Percentiles rank a stretch among this genome's conserved stretches.
Evolutionary conservation across 2,113 vertebrate genomes (phyloP).

Genomic region (Toxotes chatareus): DNA sequence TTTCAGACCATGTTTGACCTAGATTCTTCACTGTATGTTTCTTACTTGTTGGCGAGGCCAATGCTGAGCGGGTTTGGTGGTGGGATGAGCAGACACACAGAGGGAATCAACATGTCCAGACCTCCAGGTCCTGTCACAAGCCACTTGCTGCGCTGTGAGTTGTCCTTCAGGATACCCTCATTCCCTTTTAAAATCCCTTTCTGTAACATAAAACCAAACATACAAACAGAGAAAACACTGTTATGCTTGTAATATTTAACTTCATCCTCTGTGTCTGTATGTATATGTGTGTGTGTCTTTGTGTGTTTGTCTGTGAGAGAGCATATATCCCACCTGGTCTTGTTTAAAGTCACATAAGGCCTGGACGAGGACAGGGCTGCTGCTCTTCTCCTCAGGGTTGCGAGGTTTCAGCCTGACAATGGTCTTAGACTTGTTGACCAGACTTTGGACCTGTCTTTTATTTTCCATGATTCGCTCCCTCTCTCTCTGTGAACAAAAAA

Average conservation of each 20-base stretch:
- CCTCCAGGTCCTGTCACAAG: constrained; percentile 95
- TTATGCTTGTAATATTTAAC: not conserved
- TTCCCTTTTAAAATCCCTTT: constrained; percentile 93
- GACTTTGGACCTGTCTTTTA: constrained; percentile 93
- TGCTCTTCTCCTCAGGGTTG: constrained; percentile 91
- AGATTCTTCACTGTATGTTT: not conserved
- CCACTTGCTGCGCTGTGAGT: constrained; percentile 97
- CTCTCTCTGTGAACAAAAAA: constrained; percentile 86
- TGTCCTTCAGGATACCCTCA: constrained; percentile 95
- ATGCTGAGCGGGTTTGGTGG: constrained; percentile 92
- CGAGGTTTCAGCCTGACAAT: constrained; percentile 95
- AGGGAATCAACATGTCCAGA: constrained; percentile 95
- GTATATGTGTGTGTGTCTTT: not conserved
- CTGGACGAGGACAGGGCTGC: constrained; percentile 88
- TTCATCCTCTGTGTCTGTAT: not conserved
- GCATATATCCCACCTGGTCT: constrained; percentile 89
- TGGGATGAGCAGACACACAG: constrained; percentile 93
- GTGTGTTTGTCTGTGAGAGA: not conserved
- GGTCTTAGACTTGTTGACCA: constrained; percentile 94
- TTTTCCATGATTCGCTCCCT: constrained; percentile 92
- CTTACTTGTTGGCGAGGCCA: constrained; percentile 93
- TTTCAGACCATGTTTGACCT: not conserved
- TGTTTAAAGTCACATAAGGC: constrained; percentile 98
- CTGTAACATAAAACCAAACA: constrained; percentile 74
- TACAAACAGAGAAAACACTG: not conserved